A percentile compares a stretch with the other conserved stretches of the same genome.
These are phyloP conservation scores for Acheta domesticus DNA, from an alignment of 2,888 invertebrate species.

Conservation along the genomic window DNA sequence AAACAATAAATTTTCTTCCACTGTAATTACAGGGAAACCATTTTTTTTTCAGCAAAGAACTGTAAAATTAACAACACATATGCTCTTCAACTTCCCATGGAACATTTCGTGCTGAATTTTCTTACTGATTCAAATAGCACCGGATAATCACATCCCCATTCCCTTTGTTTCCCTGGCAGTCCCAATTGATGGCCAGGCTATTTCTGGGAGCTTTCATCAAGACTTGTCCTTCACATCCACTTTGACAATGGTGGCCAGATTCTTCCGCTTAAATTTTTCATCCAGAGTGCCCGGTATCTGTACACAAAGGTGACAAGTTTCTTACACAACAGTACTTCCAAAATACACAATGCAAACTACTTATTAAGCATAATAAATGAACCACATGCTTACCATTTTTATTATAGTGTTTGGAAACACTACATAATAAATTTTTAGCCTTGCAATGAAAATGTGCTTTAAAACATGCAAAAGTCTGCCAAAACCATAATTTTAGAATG, in stretches of 20 bases:
- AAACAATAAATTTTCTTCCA: too few relatives aligned
- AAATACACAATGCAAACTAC: slow-evolving; percentile 19
- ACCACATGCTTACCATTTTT: too few relatives aligned
- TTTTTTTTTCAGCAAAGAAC: too few relatives aligned
- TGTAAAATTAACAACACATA: not conserved
- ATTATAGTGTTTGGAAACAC: too few relatives aligned
- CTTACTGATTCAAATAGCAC: not conserved
- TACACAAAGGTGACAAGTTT: slow-evolving; percentile 42
- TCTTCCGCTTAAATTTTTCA: slow-evolving; percentile 53
- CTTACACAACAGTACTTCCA: not conserved
- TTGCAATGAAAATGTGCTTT: not conserved
- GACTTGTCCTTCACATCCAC: slow-evolving; percentile 27
- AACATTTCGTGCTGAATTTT: not conserved
- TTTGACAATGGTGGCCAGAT: slow-evolving; percentile 24
- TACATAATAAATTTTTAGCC: too few relatives aligned
- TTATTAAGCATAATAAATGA: too few relatives aligned
- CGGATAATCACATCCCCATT: not conserved
- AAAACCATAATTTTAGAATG: not conserved
- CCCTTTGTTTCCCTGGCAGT: not conserved
- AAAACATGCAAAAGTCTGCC: not conserved
- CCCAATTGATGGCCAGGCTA: slow-evolving; percentile 11
- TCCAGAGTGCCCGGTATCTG: slow-evolving; percentile 60
- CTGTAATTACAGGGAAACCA: too few relatives aligned
- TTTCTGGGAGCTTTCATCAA: slow-evolving; percentile 26
- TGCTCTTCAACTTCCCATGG: not conserved